Evolutionary conservation across 2,888 invertebrate genomes (phyloP), one percentile per base, ranked within the genome.

Genomic region (Dasypogon diadema): DNA sequence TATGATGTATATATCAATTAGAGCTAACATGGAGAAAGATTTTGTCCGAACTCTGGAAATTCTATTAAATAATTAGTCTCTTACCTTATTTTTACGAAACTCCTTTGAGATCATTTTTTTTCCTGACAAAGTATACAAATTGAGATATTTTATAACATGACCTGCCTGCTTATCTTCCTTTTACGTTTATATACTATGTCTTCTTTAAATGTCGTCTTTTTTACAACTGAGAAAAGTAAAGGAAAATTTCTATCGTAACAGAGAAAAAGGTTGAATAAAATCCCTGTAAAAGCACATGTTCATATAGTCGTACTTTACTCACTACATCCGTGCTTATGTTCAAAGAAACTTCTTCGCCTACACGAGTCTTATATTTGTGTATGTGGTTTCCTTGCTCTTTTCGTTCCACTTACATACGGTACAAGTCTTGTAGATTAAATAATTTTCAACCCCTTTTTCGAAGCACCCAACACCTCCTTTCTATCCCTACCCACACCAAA

Each of bases 341-440:
- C 42, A 48, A 42, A 18, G 12, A 2, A 65, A 65, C 46, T 65
- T 65, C 65, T 21, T 65, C 65, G 24, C 48, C 46, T 46, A 65
- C 22, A 18, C 24, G 24, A 30, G 46, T 16, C n/a, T n/a, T n/a
- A 46, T 65, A 65, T 65, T 65, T 24, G 24, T 65, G 65, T 46
- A 63, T 63, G n/a, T n/a, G n/a, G n/a, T n/a, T 42, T 63, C 21
- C 21, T 37, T 22, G 21, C 14, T 16, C 24, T 42, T 12, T 46
- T 8, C 14, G 14, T 21, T 21, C 16, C 24, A 46, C 46, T 48
- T 46, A 16, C 46, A 21, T 46, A n/a, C 46, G n/a, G 37, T 24
- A 21, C 65, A 65, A 2, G 46, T 48, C 14, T 16, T 65, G 46
- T 24, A 65, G 26, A 65, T 65, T 65, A 46, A 51, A 51, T 16